Evolutionary conservation across 2,113 vertebrate species (phyloP), one percentile per base, ranked within the genome.

Genomic region (Canis aureus): DNA sequence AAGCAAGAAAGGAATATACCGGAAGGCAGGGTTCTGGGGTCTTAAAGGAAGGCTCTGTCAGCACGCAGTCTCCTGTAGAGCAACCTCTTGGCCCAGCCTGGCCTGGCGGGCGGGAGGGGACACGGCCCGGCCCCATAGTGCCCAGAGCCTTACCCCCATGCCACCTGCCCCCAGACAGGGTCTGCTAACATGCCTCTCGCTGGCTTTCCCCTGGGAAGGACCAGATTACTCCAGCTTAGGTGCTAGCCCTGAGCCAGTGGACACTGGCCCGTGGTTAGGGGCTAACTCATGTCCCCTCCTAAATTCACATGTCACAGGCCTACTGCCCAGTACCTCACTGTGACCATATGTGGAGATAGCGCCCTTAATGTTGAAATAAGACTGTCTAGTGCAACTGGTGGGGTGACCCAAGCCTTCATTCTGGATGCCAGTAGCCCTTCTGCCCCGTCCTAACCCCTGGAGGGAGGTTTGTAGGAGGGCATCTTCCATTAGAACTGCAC

Each of bases 121-220:
- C 8, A 62, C 11, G 20, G 22, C 19, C 80, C 1, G 2, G 29
- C 8, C 29, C 67, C 60, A 10, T 0, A 22, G 38, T 16, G 12
- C 38, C 12, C 73, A 53, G 51, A 76, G 79, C 12, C 49, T 27
- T 9, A 3, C 16, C 5, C 8, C 12, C 17, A 35, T 0, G 1
- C 13, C 3, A 5, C 17, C 74, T 17, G 89, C 59, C 49, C 11
- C 66, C 16, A 2, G 67, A 4, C 0, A 0, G 43, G 49, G 27
- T 25, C 13, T 1, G 74, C 13, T 13, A 10, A 1, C 19, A 80
- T 25, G 32, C 16, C 79, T 27, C 12, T 8, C 23, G 22, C 64
- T 69, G 32, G 67, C 19, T 35, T 35, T 23, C 71, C 73, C 25
- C 13, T 0, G 3, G 74, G 74, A 76, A 29, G 25, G 25, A 76